Conservation (phyloP, 1,140 invertebrate species). For the Triops longicaudatus region DNA sequence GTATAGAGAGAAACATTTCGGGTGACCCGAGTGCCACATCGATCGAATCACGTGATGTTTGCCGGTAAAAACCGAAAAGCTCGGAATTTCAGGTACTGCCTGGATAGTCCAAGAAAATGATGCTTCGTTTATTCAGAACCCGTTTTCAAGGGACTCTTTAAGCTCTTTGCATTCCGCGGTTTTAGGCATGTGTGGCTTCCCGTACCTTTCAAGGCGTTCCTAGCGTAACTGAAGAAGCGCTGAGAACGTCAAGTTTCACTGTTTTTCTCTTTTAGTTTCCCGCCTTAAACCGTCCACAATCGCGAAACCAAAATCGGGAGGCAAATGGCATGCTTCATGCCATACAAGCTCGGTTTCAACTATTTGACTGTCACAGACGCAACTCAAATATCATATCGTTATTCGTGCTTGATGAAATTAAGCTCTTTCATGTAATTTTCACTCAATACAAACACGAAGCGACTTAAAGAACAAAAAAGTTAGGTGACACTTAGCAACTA, state of each 20-base stretch:
- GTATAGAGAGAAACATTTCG: neutral
- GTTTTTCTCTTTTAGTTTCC: no score
- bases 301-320: neutral
- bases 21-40: neutral
- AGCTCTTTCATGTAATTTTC: neutral
- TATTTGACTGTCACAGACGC: neutral
- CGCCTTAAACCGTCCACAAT: neutral
- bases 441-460: no score
- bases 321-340: slow-evolving; percentile 1
- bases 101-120: neutral
- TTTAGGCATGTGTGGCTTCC: no score
- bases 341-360: neutral
- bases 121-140: neutral
- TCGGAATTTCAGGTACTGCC: neutral
- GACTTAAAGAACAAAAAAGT: neutral
- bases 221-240: no score
- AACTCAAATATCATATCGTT: neutral
- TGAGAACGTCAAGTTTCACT: no score
- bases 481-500: neutral
- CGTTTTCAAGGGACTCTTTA: no score
- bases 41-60: neutral
- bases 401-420: neutral
- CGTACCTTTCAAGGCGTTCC: no score
- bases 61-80: neutral
- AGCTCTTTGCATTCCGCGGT: no score